phyloP scores from a whole-genome alignment of 2,888 invertebrate genomes.

The Volucella inflata region DNA sequence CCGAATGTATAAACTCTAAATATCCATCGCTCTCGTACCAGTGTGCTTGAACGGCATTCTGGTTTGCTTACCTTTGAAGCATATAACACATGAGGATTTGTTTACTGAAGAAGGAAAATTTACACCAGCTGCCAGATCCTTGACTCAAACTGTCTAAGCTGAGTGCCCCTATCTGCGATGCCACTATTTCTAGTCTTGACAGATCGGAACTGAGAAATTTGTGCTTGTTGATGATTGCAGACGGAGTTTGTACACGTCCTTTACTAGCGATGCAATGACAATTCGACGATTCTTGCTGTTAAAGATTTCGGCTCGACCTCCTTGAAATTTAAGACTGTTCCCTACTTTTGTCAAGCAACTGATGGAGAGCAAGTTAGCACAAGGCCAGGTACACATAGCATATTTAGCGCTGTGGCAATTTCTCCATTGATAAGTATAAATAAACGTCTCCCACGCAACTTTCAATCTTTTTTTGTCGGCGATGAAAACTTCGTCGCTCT shows the following conservation, averaged over 20 bases:
- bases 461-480: slow-evolving; percentile 21
- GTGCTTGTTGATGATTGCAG: slow-evolving; percentile 23
- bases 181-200: slow-evolving; percentile 28
- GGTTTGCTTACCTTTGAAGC: slow-evolving; percentile 20
- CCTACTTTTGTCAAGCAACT: slow-evolving; percentile 19
- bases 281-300: slow-evolving; percentile 9
- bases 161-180: slow-evolving; percentile 43
- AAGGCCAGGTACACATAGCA: slow-evolving; percentile 17
- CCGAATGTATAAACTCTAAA: slow-evolving; percentile 25
- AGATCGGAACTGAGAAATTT: slow-evolving; percentile 25
- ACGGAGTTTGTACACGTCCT: slow-evolving; percentile 23
- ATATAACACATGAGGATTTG: neutral
- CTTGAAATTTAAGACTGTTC: slow-evolving; percentile 19
- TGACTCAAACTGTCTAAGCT: slow-evolving; percentile 22
- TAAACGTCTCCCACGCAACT: slow-evolving; percentile 12
- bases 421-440: slow-evolving; percentile 17
- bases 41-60: slow-evolving; percentile 4
- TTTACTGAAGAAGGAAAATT: neutral
- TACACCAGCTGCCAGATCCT: slow-evolving; percentile 1
- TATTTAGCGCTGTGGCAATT: neutral
- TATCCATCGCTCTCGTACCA: slow-evolving; percentile 9
- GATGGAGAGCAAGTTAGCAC: slow-evolving; percentile 19
- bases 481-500: slow-evolving; percentile 12
- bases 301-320: slow-evolving; percentile 27
- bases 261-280: neutral